Evolutionary conservation across 2,888 invertebrate species (phyloP).

Genomic region (Gnatocerus cornutus): DNA sequence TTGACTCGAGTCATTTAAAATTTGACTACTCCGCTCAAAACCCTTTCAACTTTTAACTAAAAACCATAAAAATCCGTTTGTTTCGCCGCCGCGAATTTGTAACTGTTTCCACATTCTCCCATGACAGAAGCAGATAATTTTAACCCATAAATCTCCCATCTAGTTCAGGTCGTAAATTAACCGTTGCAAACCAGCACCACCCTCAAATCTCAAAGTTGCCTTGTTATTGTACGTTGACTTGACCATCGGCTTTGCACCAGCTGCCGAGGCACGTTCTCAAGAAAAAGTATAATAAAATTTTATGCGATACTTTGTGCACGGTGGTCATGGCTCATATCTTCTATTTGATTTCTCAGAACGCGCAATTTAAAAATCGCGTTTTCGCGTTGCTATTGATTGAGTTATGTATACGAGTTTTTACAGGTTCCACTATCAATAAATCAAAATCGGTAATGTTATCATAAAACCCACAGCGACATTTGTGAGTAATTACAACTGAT

Average conservation of each 20-base stretch:
- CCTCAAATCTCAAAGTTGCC: background rate
- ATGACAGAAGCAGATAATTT: background rate
- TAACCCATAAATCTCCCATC: background rate
- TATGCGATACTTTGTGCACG: constrained; percentile 19
- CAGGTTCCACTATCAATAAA: background rate
- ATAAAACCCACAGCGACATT: background rate
- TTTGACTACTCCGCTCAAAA: background rate
- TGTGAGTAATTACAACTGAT: background rate
- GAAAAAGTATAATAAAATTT: constrained; percentile 34
- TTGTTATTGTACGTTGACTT: constrained; percentile 6
- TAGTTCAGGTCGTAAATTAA: background rate
- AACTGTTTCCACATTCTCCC: background rate
- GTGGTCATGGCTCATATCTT: constrained; percentile 16
- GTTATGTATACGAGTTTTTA: background rate
- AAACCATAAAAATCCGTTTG: no score
- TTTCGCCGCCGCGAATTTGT: background rate
- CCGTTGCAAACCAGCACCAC: background rate
- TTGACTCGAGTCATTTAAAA: constrained; percentile 1
- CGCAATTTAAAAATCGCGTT: background rate
- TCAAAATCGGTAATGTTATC: background rate
- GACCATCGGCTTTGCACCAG: constrained; percentile 22
- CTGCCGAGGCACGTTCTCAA: constrained; percentile 24
- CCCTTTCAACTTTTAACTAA: no score
- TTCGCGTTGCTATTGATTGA: background rate
- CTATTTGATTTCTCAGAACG: constrained; percentile 10